phyloP scores from a whole-genome alignment of 1,140 invertebrate genomes.

The Rhynchophorus ferrugineus region DNA sequence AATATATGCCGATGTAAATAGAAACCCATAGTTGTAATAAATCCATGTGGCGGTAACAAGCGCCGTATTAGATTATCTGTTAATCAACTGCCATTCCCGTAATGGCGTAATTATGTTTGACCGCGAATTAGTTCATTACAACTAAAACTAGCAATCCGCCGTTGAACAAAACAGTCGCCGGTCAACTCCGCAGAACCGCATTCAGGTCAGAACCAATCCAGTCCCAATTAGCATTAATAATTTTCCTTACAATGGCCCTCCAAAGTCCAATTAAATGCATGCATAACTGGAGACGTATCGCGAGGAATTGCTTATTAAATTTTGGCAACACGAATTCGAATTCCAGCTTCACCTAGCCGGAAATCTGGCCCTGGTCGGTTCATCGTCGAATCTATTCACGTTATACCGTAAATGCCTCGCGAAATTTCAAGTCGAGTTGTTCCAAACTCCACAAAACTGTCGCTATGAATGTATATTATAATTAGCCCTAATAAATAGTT shows the following conservation, averaged over 20 bases:
- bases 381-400: neutral
- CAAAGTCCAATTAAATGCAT: constrained; percentile 18
- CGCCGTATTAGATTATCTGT: neutral
- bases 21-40: too few relatives aligned
- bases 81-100: neutral
- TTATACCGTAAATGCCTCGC: neutral
- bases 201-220: neutral
- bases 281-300: constrained; percentile 13
- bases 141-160: neutral
- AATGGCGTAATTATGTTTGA: neutral
- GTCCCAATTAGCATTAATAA: constrained; percentile 14
- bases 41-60: too few relatives aligned
- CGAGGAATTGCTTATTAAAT: constrained; percentile 12
- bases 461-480: neutral
- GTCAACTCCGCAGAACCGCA: neutral
- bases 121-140: neutral
- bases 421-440: neutral
- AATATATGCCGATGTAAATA: too few relatives aligned
- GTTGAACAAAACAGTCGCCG: neutral
- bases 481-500: neutral
- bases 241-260: constrained; percentile 12
- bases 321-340: constrained; percentile 4
- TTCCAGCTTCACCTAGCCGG: constrained; percentile 4
- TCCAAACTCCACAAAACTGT: neutral
- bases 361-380: neutral